Evolutionary conservation across 2,797 vertebrate species (phyloP), one percentile per base, ranked within the genome.

Genomic region (Mycteria americana): DNA sequence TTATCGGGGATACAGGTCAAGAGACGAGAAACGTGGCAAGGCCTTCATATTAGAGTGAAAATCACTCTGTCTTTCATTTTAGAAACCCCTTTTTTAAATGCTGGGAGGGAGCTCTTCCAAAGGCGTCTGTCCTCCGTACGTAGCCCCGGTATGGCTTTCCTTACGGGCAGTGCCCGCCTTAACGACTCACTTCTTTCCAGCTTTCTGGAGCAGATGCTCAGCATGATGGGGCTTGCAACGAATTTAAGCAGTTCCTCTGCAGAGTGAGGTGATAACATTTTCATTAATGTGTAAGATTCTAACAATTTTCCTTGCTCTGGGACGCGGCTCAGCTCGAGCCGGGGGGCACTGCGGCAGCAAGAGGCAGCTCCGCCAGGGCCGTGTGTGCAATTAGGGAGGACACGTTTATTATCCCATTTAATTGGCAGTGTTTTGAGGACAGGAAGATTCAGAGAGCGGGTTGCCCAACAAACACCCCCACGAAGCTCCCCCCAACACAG

Each of bases 231-330:
- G 69, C 79, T 93, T 92, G 94, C 60, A 89, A 22, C 8, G 3
- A 45, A 18, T 64, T 68, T 78, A 67, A 73, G 54, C 73, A 2
- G 7, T 70, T 92, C 54, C 74, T 94, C 87, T 76, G 67, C 39
- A 30, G 89, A 86, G 51, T 37, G 35, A 92, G 91, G 87, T 91
- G 97, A 85, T 96, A 93, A 93, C 72, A 9, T 84, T 95, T 97
- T 95, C 93, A 96, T 95, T 96, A 83, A 91, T 65, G 62, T 25
- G 24, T 39, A n/a, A 81, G 69, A 39, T 88, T 72, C 76, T 90
- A 92, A 84, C 93, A 92, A 94, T 93, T 89, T 91, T 51, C 46
- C 50, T 62, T 84, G 79, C 76, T 69, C 46, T 92, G 91, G 50
- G 88, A 96, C 68, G 85, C 88, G 87, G 46, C 91, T 88, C 59